phyloP scores from a whole-genome alignment of 2,113 vertebrate species.

The Ancistrus triradiatus region DNA sequence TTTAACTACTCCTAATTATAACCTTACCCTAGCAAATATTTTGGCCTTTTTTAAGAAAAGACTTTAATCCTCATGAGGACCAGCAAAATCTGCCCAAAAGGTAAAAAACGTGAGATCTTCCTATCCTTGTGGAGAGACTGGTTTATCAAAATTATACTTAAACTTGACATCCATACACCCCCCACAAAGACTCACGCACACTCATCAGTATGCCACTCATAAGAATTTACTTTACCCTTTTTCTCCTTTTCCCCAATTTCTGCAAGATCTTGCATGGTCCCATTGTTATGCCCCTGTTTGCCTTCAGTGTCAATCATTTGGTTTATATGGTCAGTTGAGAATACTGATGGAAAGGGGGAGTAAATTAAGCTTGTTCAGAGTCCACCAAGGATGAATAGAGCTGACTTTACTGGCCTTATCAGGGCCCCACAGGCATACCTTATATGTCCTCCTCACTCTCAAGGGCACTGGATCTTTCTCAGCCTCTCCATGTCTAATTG shows the following conservation, averaged over 20 bases:
- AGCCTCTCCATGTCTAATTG: conserved; percentile 38
- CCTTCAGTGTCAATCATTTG: conserved; percentile 48
- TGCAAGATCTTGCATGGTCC: conserved; percentile 14
- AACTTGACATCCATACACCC: no score
- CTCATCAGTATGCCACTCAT: conserved; percentile 38
- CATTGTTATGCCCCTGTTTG: conserved; percentile 27
- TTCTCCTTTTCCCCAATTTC: conserved; percentile 21
- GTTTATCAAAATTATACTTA: no score
- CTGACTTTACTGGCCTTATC: conserved; percentile 50
- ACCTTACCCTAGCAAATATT: no score
- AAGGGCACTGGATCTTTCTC: conserved; percentile 37
- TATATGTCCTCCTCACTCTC: conserved; percentile 38
- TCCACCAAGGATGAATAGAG: conserved; percentile 40
- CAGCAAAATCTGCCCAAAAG: no score
- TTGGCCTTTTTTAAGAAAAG: no score
- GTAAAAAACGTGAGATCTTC: no score
- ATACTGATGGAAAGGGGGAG: conserved; percentile 42
- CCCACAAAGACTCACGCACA: no score
- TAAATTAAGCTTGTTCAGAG: conserved; percentile 37
- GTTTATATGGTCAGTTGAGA: conserved; percentile 43
- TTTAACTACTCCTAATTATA: no score
- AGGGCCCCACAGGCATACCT: conserved; percentile 44
- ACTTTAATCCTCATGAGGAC: no score
- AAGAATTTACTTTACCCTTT: conserved; percentile 28
- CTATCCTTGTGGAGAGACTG: no score